Evolutionary conservation across 2,888 invertebrate species (phyloP).

Genomic region (Oscheius sp.): DNA sequence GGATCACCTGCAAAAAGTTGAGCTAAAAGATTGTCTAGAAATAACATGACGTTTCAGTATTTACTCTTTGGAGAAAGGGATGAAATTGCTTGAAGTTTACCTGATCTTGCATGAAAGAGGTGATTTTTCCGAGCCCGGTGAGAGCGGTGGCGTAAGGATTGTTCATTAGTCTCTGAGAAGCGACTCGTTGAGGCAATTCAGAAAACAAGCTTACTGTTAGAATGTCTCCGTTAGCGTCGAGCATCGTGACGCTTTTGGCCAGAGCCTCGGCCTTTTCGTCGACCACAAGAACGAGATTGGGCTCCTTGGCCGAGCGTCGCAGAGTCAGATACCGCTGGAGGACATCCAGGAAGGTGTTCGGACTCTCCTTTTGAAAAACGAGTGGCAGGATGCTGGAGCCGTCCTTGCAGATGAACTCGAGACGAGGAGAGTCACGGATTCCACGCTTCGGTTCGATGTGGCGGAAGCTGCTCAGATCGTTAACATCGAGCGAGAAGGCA

Average conservation of each 20-base stretch:
- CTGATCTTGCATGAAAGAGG: constrained; percentile 81
- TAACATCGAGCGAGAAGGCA: constrained; percentile 67
- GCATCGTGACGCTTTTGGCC: constrained; percentile 86
- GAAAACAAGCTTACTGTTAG: constrained; percentile 73
- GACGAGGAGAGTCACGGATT: constrained; percentile 34
- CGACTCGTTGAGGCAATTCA: background rate
- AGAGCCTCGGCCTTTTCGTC: constrained; percentile 80
- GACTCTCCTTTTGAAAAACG: constrained; percentile 88
- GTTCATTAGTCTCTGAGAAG: constrained; percentile 76
- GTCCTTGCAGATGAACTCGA: constrained; percentile 81
- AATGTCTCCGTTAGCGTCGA: constrained; percentile 78
- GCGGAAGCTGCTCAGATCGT: constrained; percentile 68
- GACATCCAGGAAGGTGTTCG: constrained; percentile 81
- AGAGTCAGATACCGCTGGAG: constrained; percentile 74
- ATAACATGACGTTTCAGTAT: no score
- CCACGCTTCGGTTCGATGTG: constrained; percentile 59
- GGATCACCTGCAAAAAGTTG: constrained; percentile 56
- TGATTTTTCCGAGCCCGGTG: constrained; percentile 88
- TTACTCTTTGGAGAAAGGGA: no score
- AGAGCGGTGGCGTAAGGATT: constrained; percentile 87
- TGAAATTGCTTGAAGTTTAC: background rate
- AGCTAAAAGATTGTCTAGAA: background rate
- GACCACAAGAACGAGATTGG: constrained; percentile 82
- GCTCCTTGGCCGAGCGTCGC: constrained; percentile 81
- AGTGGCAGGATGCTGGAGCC: constrained; percentile 84